Base-by-base conservation (phyloP, 2,888 invertebrate genomes). In the Ashinkailepas kermadecensis region DNA sequence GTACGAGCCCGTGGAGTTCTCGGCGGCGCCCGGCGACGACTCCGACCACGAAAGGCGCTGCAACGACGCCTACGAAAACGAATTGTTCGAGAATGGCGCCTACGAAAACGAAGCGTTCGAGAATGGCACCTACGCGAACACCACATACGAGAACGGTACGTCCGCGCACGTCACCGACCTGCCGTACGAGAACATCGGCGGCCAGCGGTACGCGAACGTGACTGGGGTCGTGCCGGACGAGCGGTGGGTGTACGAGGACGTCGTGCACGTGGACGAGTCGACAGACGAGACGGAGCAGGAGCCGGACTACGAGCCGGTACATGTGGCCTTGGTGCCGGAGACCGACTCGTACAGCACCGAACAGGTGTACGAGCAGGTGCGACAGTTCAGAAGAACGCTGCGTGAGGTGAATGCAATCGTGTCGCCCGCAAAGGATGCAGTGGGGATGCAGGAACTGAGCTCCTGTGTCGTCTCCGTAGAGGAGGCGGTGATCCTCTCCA, bases 351-450 rank as follows among this genome's bases (percentile, higher is more conserved):
- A 59, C 59, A 7, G 15, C 59, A 2, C 2, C 59, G 56, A 74
- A 0, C 9, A 74, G 21, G 74, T 74, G 18, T 74, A 74, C 21
- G 56, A 54, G 10, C 74, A 74, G 74, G 74, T 74, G 54, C 54
- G 56, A 1, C 21, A 74, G 56, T 74, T 74, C 54, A 54, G 74
- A 2, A 54, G 74, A 23, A 56, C 74, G 13, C 21, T 74, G 74
- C 54, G 21, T 18, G 74, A 74, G 56, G 74, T 74, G 21, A 74
- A 74, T 56, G 54, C 74, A 21, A 74, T 74, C 21, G 74, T 74
- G 0, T 0, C 21, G 54, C 54, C 39, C 39, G 4, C 39, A 39
- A 4, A 39, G 1, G 4, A 39, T 39, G 2, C 39, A 4, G 4
- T 39, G 39, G 2, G 1, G 2, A 39, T 39, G 39, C 39, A 39